Evolutionary conservation across 2,888 invertebrate species (phyloP).

Genomic region (Aporophyla lueneburgensis): DNA sequence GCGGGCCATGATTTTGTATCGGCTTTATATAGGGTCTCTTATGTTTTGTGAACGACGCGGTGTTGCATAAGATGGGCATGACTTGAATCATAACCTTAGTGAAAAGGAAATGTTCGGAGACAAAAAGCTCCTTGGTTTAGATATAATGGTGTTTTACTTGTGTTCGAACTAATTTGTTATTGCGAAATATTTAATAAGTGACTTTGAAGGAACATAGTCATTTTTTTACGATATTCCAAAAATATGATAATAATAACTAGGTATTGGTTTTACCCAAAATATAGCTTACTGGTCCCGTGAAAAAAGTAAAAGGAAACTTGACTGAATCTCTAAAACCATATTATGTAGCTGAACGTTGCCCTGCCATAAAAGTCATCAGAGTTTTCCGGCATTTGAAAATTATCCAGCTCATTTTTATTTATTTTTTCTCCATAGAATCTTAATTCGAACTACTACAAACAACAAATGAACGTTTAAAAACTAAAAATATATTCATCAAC

Average conservation of each 20-base stretch:
- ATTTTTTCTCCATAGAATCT: no score
- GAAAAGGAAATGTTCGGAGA: not conserved
- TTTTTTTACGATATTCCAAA: not conserved
- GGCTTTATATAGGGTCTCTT: not conserved
- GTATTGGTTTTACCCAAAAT: no score
- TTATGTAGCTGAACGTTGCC: not conserved
- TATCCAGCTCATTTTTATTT: no score
- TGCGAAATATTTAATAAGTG: not conserved
- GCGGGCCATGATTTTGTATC: conserved; percentile 6
- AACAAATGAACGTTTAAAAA: no score
- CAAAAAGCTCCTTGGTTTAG: not conserved
- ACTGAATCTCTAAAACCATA: not conserved
- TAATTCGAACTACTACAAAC: no score
- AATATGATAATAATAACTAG: not conserved
- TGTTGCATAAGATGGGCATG: conserved; percentile 7
- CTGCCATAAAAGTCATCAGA: no score
- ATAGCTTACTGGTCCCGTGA: not conserved
- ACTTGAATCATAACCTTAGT: conserved; percentile 27
- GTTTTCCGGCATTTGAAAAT: no score
- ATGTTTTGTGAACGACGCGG: conserved; percentile 15
- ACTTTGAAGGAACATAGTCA: not conserved
- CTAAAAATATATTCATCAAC: no score
- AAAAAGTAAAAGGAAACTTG: not conserved
- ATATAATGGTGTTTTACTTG: not conserved
- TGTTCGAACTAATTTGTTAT: not conserved